Base-by-base conservation (phyloP, 2,113 vertebrate species). In the Aviceda subcristata region DNA sequence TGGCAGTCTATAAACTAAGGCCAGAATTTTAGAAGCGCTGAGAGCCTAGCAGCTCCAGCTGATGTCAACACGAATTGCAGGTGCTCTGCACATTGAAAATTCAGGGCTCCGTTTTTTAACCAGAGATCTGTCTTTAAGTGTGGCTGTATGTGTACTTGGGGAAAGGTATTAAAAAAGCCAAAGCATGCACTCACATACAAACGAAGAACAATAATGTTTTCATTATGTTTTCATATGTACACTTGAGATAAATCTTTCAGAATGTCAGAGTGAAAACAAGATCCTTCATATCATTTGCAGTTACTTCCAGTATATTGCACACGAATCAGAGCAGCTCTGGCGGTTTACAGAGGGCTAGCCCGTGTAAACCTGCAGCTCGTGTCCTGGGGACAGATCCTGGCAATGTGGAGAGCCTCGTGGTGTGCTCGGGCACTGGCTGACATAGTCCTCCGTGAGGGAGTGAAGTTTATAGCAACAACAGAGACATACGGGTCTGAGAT, bases 1-100 rank as follows among this genome's bases (percentile, higher is more conserved):
- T 88, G 90, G 67, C 55, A 32, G 68, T 93, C 94, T 92, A 88
- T 97, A 90, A 94, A 67, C 57, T 57, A 29, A 71, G 48, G 19
- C 36, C 30, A 57, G 76, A 48, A 24, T 64, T 89, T 91, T 56
- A 27, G 43, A 69, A 64, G 60, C 32, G 30, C 51, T 18, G 51
- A 74, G 56, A 68, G 26, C 64, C 75, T 39, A 24, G 71, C 86
- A 94, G 39, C 67, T 91, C 75, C 79, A 86, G 88, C 50, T 88
- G 57, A 71, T 62, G 64, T 56, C 90, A 81, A 51, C 48, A 72
- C 68, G 50, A 95, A 38, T 8, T 90, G 82, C 88, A 92, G 60
- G 76, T 87, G 68, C 60, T 93, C 15, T 77, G 23, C 36, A 45
- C 24, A 3, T 80, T 81, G 88, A 93, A 88, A 97, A 86, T 48